A percentile compares a stretch with the other conserved stretches of the same genome.
These are phyloP conservation scores for Dicranocentrus wangi DNA, from an alignment of 2,888 invertebrate species.

Conservation along the genomic window DNA sequence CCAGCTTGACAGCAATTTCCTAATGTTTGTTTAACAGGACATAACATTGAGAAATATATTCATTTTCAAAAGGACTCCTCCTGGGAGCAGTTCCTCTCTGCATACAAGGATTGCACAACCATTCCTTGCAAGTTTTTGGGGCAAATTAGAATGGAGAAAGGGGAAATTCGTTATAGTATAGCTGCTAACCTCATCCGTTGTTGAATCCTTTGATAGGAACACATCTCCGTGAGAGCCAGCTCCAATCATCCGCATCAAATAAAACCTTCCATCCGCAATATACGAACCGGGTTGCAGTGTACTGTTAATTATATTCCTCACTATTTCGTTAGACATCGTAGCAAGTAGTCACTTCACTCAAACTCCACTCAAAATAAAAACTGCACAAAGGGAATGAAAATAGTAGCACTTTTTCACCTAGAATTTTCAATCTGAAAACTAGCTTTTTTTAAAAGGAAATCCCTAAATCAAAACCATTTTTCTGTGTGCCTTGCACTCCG, in stretches of 20 bases:
- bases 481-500: slow-evolving; percentile 32
- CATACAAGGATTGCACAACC: too few relatives aligned
- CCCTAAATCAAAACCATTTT: slow-evolving; percentile 19
- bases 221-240: slow-evolving; percentile 66
- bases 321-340: too few relatives aligned
- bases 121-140: too few relatives aligned
- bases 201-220: slow-evolving; percentile 57
- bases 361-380: slow-evolving; percentile 7
- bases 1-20: slow-evolving; percentile 66
- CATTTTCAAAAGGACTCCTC: too few relatives aligned
- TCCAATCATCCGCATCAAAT: slow-evolving; percentile 57
- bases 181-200: slow-evolving; percentile 65
- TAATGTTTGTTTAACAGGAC: slow-evolving; percentile 35
- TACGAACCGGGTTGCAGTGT: slow-evolving; percentile 53
- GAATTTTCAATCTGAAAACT: slow-evolving; percentile 16
- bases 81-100: too few relatives aligned
- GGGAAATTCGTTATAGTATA: too few relatives aligned
- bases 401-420: background rate
- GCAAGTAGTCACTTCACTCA: slow-evolving; percentile 25
- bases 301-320: slow-evolving; percentile 52
- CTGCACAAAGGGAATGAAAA: background rate
- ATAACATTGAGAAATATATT: too few relatives aligned
- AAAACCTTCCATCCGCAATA: slow-evolving; percentile 59
- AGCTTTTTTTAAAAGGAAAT: too few relatives aligned
- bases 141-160: too few relatives aligned